Evolutionary conservation across 2,113 vertebrate genomes (phyloP).

Genomic region (Cyanocitta stelleri): DNA sequence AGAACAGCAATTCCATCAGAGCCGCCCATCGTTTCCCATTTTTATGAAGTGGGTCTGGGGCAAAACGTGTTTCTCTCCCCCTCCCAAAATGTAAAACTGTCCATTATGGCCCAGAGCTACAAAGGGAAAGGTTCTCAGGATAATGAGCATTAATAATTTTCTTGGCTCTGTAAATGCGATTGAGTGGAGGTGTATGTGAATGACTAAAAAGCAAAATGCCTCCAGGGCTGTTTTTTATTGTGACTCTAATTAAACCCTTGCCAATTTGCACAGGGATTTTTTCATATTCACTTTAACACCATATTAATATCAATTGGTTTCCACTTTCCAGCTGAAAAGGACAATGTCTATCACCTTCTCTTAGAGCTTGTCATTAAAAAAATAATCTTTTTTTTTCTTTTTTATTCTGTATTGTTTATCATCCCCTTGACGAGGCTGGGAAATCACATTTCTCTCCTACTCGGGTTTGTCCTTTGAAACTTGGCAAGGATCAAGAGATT

Average conservation of each 20-base stretch:
- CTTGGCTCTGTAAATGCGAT: neutral
- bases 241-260: conserved; percentile 75
- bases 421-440: conserved; percentile 49
- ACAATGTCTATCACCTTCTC: conserved; percentile 50
- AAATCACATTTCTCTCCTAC: conserved; percentile 44
- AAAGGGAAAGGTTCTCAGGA: conserved; percentile 7
- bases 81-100: neutral
- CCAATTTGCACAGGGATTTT: conserved; percentile 52
- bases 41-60: neutral
- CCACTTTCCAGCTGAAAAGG: conserved; percentile 54
- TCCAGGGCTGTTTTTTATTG: conserved; percentile 56
- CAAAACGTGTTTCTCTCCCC: neutral
- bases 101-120: conserved; percentile 7
- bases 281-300: conserved; percentile 47
- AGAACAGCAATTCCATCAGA: neutral
- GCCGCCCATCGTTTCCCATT: neutral
- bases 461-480: conserved; percentile 59
- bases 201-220: conserved; percentile 62
- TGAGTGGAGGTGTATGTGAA: conserved; percentile 39
- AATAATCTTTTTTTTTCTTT: neutral
- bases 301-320: conserved; percentile 54
- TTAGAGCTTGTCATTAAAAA: conserved; percentile 14
- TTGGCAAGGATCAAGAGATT: neutral
- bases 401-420: conserved; percentile 33
- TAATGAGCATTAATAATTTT: conserved; percentile 43